Percentiles rank a stretch among this genome's conserved stretches.
These are phyloP conservation scores for Parnassius mnemosyne DNA, from an alignment of 2,888 invertebrate species.

Conservation along the genomic window DNA sequence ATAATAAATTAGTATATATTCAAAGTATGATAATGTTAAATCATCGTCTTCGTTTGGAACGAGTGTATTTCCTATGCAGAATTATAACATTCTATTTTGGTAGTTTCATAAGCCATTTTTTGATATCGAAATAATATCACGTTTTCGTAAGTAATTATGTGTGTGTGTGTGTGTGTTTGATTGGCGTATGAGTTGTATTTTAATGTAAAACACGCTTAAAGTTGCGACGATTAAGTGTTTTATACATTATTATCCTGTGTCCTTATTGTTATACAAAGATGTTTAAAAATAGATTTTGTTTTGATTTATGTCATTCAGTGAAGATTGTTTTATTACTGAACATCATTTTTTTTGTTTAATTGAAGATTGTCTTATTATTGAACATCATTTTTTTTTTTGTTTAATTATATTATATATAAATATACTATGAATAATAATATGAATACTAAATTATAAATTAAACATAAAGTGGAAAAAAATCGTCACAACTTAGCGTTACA, in stretches of 20 bases:
- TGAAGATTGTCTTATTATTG: too few species aligned
- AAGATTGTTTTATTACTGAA: too few species aligned
- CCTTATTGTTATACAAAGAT: too few species aligned
- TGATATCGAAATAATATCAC: not conserved
- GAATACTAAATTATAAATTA: too few species aligned
- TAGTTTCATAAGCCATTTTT: not conserved
- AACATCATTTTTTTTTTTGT: too few species aligned
- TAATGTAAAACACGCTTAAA: not conserved
- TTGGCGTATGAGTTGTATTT: slow-evolving; percentile 4
- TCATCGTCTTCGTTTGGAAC: slow-evolving; percentile 1
- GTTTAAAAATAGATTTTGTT: too few species aligned
- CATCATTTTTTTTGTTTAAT: too few species aligned
- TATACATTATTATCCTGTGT: too few species aligned
- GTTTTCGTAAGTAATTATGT: not conserved
- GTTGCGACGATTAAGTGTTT: not conserved
- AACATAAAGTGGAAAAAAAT: too few species aligned
- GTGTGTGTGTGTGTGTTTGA: not conserved
- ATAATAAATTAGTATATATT: slow-evolving; percentile 9
- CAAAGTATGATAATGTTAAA: not conserved
- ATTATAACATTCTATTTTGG: slow-evolving; percentile 6
- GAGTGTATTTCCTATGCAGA: slow-evolving; percentile 15
- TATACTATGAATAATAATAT: too few species aligned
- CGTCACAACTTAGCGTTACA: not conserved
- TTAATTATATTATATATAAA: too few species aligned
- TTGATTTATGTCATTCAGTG: too few species aligned